phyloP scores from a whole-genome alignment of 64 coral and sea anemone species.

The Montipora sp. region DNA sequence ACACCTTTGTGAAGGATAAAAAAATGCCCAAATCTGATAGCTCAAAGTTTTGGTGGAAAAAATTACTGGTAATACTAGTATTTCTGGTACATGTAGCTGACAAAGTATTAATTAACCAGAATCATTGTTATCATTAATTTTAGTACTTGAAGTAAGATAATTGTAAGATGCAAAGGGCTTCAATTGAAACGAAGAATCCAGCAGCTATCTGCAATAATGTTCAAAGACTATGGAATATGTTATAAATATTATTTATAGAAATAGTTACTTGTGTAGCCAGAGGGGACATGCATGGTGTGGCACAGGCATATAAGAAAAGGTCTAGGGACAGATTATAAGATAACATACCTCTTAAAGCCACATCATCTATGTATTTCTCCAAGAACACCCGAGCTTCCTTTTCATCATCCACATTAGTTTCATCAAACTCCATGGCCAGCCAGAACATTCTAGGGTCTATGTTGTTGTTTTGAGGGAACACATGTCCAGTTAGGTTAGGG shows the following conservation, averaged over 20 bases:
- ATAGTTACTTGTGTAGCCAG: background rate
- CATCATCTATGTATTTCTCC: slow-evolving; percentile 9
- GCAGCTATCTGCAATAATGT: slow-evolving; percentile 1
- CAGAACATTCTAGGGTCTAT: background rate
- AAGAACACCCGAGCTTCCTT: background rate
- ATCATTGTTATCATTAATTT: slow-evolving; percentile 15
- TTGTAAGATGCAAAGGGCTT: slow-evolving; percentile 1
- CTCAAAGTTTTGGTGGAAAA: slow-evolving; percentile 5
- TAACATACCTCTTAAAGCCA: slow-evolving; percentile 14
- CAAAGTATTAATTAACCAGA: slow-evolving; percentile 3
- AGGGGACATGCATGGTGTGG: slow-evolving; percentile 8
- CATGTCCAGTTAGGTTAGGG: background rate
- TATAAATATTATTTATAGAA: slow-evolving; percentile 4
- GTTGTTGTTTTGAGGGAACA: slow-evolving; percentile 5
- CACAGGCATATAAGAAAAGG: background rate
- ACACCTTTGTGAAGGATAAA: slow-evolving; percentile 13
- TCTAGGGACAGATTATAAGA: background rate
- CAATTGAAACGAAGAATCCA: background rate
- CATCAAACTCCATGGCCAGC: background rate
- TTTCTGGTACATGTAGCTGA: background rate
- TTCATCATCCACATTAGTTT: background rate
- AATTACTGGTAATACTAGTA: slow-evolving; percentile 1
- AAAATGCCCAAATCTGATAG: background rate
- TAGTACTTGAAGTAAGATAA: background rate
- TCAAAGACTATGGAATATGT: slow-evolving; percentile 9